Evolutionary conservation across 2,113 vertebrate genomes (phyloP).

Genomic region (Anthoscopus minutus): DNA sequence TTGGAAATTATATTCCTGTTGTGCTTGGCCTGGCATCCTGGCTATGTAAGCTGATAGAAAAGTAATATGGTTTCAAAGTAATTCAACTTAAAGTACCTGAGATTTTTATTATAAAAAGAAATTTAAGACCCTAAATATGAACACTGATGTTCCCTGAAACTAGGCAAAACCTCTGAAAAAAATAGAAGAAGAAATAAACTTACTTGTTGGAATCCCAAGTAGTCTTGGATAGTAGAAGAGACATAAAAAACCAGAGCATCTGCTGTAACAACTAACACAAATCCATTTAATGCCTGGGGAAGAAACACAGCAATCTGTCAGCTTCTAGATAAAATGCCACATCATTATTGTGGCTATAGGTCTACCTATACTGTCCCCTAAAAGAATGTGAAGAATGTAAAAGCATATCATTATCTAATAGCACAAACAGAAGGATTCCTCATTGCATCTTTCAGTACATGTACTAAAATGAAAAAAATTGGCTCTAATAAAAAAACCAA

Average conservation of each 20-base stretch:
- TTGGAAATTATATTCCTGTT: constrained; percentile 27
- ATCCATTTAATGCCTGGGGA: constrained; percentile 80
- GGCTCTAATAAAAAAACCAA: background rate
- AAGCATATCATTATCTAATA: background rate
- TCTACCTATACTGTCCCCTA: background rate
- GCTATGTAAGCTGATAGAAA: constrained; percentile 12
- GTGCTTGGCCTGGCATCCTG: constrained; percentile 36
- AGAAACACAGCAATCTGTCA: constrained; percentile 14
- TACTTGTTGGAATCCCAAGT: constrained; percentile 84
- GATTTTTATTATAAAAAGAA: constrained; percentile 37
- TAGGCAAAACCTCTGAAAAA: background rate
- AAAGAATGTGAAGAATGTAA: background rate
- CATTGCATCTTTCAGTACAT: background rate
- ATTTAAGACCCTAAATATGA: background rate
- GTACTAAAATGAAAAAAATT: background rate
- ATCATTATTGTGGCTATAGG: background rate
- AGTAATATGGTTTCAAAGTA: constrained; percentile 42
- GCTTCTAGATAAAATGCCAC: background rate
- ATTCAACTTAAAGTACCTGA: background rate
- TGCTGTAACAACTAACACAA: constrained; percentile 79
- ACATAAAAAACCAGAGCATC: constrained; percentile 81
- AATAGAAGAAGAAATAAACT: background rate
- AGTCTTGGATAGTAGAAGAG: constrained; percentile 83
- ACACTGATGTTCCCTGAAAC: background rate
- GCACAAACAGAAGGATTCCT: background rate